Base-by-base conservation (phyloP, 2,888 invertebrate species). In the Patella ulyssiponensis region DNA sequence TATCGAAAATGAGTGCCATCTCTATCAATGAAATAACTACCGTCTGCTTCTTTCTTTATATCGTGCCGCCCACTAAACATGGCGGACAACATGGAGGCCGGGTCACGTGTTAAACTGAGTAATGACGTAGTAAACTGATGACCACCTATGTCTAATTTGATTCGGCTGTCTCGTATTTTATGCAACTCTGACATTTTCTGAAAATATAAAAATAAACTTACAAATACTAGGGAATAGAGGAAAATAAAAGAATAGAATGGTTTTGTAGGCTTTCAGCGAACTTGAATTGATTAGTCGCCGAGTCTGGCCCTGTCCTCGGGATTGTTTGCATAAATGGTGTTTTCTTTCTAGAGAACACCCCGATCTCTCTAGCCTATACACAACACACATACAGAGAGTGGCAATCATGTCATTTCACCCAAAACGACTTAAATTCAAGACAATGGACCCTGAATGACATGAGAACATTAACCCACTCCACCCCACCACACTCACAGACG, bases 11-110 rank as follows among this genome's bases (percentile, higher is more conserved):
- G 87, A 0, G 86, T 86, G 15, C 89, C 89, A 73, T 89, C 89
- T 71, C 89, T 77, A 82, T 89, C 89, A 20, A 89, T 88, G 80
- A 89, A 89, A 77, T 87, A 88, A 80, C 88, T 88, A 27, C 89
- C 89, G 79, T 88, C 88, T 53, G 78, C 54, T 78, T 89, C 88
- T 69, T 84, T 83, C 52, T 87, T 87, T 44, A 89, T 80, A 51
- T 84, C 79, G 77, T 89, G 88, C 17, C 88, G 86, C 17, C 89
- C 89, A 74, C 88, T 88, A 79, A 89, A 89, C 89, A 89, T 89
- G 80, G 88, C 88, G 12, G 89, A 86, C 73, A 89, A 69, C 88
- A 89, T 88, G 33, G 88, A 89, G 74, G 82, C 77, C 0, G 86
- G 80, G 69, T 89, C 89, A 80, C 86, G 86, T 1, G 86, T 85